A percentile compares a stretch with the other conserved stretches of the same genome.
Evolutionary conservation across 2,797 vertebrate genomes (phyloP).

Genomic region (Syndactyla subalaris): DNA sequence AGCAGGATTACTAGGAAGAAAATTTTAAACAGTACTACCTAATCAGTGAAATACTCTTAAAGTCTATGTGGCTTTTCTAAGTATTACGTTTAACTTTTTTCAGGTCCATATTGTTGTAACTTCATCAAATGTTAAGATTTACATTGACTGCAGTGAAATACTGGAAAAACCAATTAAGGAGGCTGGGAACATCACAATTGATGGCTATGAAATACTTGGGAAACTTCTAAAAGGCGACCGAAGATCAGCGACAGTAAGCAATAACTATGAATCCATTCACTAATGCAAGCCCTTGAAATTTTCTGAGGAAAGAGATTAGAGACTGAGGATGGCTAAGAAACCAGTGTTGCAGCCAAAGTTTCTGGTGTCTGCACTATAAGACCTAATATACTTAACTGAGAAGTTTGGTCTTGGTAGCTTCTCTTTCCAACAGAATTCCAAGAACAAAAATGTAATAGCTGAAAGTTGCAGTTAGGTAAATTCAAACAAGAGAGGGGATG

Average conservation of each 20-base stretch:
- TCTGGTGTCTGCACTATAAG: background rate
- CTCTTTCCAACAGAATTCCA: background rate
- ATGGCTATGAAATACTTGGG: conserved; percentile 95
- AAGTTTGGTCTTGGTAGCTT: background rate
- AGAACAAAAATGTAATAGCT: background rate
- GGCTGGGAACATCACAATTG: conserved; percentile 88
- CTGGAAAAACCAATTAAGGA: conserved; percentile 87
- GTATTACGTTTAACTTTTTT: background rate
- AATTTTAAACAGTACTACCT: background rate
- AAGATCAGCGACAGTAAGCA: conserved; percentile 90
- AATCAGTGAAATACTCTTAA: background rate
- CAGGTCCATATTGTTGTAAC: conserved; percentile 95
- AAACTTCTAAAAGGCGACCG: conserved; percentile 87
- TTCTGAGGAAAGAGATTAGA: background rate
- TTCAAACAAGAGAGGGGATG: background rate
- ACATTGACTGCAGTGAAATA: conserved; percentile 92
- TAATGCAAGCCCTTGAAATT: background rate
- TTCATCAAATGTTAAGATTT: conserved; percentile 87
- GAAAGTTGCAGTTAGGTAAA: background rate
- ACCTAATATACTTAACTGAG: background rate
- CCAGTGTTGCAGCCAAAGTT: background rate
- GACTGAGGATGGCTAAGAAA: background rate
- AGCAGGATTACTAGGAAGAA: background rate
- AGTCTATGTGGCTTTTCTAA: background rate
- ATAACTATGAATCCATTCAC: background rate